A percentile compares a stretch with the other conserved stretches of the same genome.
Conservation (phyloP, 1,140 invertebrate genomes). For the Cydia pomonella region DNA sequence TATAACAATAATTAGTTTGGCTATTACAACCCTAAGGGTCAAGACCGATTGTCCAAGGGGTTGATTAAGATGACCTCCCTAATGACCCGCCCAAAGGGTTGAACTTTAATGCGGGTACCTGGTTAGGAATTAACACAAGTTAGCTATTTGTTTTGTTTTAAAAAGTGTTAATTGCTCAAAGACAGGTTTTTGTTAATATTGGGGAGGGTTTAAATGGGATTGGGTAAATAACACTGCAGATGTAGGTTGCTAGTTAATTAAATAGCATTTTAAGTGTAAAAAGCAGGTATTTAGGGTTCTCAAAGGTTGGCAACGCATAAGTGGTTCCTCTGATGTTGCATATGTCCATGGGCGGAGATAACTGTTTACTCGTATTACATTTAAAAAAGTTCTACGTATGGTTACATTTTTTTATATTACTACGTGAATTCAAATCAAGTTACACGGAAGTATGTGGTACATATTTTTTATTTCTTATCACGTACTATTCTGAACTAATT, state of each 20-base stretch:
- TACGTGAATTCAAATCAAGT: too few relatives aligned
- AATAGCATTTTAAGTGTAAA: too few relatives aligned
- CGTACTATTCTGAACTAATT: too few relatives aligned
- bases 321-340: too few relatives aligned
- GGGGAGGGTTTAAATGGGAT: background rate
- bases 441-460: too few relatives aligned
- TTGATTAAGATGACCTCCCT: slow-evolving; percentile 58
- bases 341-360: too few relatives aligned
- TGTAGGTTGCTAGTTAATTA: background rate
- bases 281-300: too few relatives aligned
- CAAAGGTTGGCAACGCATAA: too few relatives aligned
- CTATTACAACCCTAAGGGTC: slow-evolving; percentile 49
- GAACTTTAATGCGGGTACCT: slow-evolving; percentile 56
- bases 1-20: slow-evolving; percentile 65
- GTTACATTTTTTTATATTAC: too few relatives aligned
- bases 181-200: slow-evolving; percentile 30
- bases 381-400: too few relatives aligned
- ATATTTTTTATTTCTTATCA: too few relatives aligned
- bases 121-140: slow-evolving; percentile 45
- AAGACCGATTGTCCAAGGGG: slow-evolving; percentile 60
- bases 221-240: background rate
- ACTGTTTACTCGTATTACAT: too few relatives aligned
- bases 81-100: slow-evolving; percentile 48
- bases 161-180: slow-evolving; percentile 46
- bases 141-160: slow-evolving; percentile 48